Evolutionary conservation across 2,113 vertebrate species (phyloP), one percentile per base, ranked within the genome.

Genomic region (Cricetomys ansorgei): DNA sequence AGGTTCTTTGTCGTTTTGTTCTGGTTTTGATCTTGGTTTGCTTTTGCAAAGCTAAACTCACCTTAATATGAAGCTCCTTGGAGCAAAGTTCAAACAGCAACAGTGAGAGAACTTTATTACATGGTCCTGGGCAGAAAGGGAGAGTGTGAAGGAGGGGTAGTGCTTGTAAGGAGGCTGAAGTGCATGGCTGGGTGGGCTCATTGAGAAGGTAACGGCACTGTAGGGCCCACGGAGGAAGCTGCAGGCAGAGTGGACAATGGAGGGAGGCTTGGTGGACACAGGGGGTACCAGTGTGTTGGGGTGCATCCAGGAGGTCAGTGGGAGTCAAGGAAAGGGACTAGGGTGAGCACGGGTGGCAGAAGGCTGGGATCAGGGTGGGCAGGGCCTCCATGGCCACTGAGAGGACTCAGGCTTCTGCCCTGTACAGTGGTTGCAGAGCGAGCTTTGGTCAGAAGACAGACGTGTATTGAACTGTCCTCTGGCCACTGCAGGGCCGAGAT

Each of bases 401-500:
- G 7, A 29, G 55, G 50, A 17, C 40, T 4, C 9, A 17, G 17
- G 17, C 17, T 86, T 43, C 40, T 7, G 1, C 6, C 34, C 62
- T 67, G 37, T 5, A 15, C 10, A 25, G 1, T 17, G 45, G 67
- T 7, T 3, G 37, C 7, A 53, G 2, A 15, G 6, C 2, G 23
- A 72, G 6, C 37, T 3, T 19, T 23, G 0, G 4, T 37, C 6
- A 2, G n/a, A 48, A n/a, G 55, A 50, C 7, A 23, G 50, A 10
- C 0, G 1, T 11, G 4, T 31, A n/a, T 3, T 1, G 13, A 4
- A 6, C 12, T 1, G 25, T 5, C 12, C 21, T 40, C 12, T 0
- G 4, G 77, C 4, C 2, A 0, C 53, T 5, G 2, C 29, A 29
- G 25, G 45, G 2, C 29, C 53, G 1, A 0, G 29, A 43, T 1